These are phyloP conservation scores for Elephas maximus DNA, from an alignment of 2,113 vertebrate genomes.

Conservation along the genomic window DNA sequence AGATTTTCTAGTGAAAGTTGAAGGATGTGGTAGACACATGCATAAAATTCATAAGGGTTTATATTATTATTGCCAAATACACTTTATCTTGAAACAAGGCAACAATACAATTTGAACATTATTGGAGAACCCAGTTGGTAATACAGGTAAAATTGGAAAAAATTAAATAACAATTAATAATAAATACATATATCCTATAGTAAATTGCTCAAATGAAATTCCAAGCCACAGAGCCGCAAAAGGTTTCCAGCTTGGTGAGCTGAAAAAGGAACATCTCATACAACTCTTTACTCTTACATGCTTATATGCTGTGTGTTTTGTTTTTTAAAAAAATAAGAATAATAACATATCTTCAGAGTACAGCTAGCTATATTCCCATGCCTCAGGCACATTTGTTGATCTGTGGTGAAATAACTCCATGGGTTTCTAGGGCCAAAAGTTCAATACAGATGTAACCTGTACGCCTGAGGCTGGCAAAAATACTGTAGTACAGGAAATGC, in stretches of 20 bases:
- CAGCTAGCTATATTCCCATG: constrained; percentile 87
- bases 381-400: constrained; percentile 85
- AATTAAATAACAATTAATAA: constrained; percentile 88
- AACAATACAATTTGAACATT: constrained; percentile 91
- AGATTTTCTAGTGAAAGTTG: constrained; percentile 88
- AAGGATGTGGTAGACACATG: constrained; percentile 90
- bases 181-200: constrained; percentile 89
- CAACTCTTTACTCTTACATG: constrained; percentile 88
- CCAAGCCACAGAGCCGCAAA: constrained; percentile 90
- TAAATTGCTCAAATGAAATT: constrained; percentile 89
- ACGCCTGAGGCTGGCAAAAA: constrained; percentile 90
- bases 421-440: constrained; percentile 87
- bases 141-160: constrained; percentile 90
- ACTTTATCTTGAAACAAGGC: constrained; percentile 92
- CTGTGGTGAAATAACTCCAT: constrained; percentile 87
- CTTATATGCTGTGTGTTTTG: constrained; percentile 84
- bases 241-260: constrained; percentile 87
- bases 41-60: constrained; percentile 88
- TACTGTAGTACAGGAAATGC: constrained; percentile 91
- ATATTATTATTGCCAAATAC: constrained; percentile 91
- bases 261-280: constrained; percentile 89
- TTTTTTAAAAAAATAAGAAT: constrained; percentile 76
- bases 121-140: constrained; percentile 90
- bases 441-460: constrained; percentile 87
- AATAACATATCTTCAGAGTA: constrained; percentile 88